Evolutionary conservation across 1,140 invertebrate genomes (phyloP).

Genomic region (Aricia agestis): DNA sequence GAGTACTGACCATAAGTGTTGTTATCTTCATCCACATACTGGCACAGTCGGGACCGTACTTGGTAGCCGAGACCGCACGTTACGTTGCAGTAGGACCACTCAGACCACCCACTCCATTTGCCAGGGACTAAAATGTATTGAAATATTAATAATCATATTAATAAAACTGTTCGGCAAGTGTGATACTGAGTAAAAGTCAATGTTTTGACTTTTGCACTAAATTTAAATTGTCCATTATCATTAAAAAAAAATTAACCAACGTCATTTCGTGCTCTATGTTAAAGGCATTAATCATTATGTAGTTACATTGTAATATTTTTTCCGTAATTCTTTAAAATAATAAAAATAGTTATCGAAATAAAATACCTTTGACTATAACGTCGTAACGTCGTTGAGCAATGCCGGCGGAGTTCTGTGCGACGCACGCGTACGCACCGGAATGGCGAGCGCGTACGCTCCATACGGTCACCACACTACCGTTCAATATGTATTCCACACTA

Average conservation of each 20-base stretch:
- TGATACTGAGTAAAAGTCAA: too few species aligned
- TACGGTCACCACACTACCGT: conserved; percentile 43
- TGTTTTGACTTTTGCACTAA: too few species aligned
- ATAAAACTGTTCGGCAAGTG: too few species aligned
- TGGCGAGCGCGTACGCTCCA: conserved; percentile 37
- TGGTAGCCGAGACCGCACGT: conserved; percentile 71
- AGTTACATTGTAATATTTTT: too few species aligned
- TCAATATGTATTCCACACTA: conserved; percentile 31
- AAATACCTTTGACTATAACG: conserved; percentile 53
- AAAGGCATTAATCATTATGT: too few species aligned
- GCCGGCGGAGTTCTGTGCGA: conserved; percentile 60
- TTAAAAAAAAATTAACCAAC: too few species aligned
- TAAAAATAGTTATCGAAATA: background rate
- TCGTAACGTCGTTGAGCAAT: conserved; percentile 49
- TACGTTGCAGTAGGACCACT: conserved; percentile 71
- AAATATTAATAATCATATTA: background rate
- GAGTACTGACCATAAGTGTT: conserved; percentile 40
- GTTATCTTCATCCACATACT: conserved; percentile 57
- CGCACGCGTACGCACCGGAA: conserved; percentile 67
- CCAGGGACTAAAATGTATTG: conserved; percentile 52
- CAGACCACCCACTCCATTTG: conserved; percentile 74
- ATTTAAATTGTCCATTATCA: too few species aligned
- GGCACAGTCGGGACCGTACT: conserved; percentile 51
- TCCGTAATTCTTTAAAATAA: too few species aligned
- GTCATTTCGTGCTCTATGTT: too few species aligned